These are phyloP conservation scores for Maniola jurtina DNA, from an alignment of 1,140 invertebrate genomes.

Conservation along the genomic window DNA sequence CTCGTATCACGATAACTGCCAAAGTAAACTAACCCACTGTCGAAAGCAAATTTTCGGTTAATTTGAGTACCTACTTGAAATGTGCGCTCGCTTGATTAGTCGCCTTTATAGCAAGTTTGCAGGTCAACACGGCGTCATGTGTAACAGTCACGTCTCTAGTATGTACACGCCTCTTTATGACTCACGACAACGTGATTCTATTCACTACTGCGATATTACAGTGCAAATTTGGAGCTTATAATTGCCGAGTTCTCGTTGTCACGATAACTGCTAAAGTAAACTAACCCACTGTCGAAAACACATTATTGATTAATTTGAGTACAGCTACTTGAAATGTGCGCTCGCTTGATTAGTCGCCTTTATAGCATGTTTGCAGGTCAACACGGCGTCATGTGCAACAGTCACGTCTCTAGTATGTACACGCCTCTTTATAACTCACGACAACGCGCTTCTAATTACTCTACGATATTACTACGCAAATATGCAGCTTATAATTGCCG, in stretches of 20 bases:
- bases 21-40: no score
- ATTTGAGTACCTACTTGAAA: conserved; percentile 44
- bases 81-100: conserved; percentile 58
- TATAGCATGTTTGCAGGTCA: conserved; percentile 55
- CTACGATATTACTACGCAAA: neutral
- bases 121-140: conserved; percentile 34
- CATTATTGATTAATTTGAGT: conserved; percentile 48
- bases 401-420: conserved; percentile 19
- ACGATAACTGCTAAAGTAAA: no score
- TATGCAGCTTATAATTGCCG: no score
- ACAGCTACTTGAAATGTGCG: conserved; percentile 40
- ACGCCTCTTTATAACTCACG: conserved; percentile 6
- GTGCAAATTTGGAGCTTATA: no score
- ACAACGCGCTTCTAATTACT: neutral
- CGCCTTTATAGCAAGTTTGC: conserved; percentile 59
- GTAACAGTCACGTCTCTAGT: conserved; percentile 17
- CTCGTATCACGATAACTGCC: no score
- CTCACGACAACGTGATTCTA: no score
- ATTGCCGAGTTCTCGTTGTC: no score
- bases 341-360: conserved; percentile 62
- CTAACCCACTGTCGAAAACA: no score
- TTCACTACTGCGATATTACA: no score
- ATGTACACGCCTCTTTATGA: conserved; percentile 8
- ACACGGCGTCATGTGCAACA: conserved; percentile 29
- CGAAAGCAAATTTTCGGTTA: conserved; percentile 32